These are phyloP conservation scores for Thereva unica DNA, from an alignment of 2,888 invertebrate species.

Conservation along the genomic window DNA sequence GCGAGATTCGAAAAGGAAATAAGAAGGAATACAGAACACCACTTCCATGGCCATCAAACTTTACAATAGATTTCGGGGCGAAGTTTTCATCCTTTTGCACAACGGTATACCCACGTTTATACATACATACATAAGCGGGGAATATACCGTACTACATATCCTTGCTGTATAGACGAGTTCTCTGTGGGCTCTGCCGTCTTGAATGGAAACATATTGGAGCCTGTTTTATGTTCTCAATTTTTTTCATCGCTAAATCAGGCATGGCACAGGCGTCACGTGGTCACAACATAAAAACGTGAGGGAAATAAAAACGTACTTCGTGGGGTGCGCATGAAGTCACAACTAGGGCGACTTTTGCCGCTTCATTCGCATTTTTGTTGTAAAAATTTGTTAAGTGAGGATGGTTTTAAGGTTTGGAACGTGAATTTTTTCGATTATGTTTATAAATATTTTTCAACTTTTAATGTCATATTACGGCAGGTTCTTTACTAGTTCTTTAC, in stretches of 20 bases:
- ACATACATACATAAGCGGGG: slow-evolving; percentile 8
- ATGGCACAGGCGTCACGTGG: slow-evolving; percentile 56
- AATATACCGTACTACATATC: slow-evolving; percentile 10
- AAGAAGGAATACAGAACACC: slow-evolving; percentile 36
- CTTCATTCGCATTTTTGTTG: background rate
- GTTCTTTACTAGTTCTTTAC: too few relatives aligned
- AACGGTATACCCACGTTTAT: slow-evolving; percentile 10
- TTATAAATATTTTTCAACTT: too few relatives aligned
- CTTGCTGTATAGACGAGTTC: background rate
- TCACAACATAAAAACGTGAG: slow-evolving; percentile 59
- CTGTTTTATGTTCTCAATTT: slow-evolving; percentile 42
- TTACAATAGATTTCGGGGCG: slow-evolving; percentile 26
- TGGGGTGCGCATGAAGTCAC: slow-evolving; percentile 20
- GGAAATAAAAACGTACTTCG: slow-evolving; percentile 46
- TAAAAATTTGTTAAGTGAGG: background rate
- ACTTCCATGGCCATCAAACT: slow-evolving; percentile 38
- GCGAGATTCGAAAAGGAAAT: slow-evolving; percentile 37
- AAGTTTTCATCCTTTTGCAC: slow-evolving; percentile 1
- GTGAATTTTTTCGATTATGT: background rate
- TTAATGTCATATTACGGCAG: too few relatives aligned
- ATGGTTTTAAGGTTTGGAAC: background rate
- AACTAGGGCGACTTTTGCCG: slow-evolving; percentile 11
- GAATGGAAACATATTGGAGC: slow-evolving; percentile 43
- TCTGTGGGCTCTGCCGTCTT: slow-evolving; percentile 24
- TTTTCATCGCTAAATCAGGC: slow-evolving; percentile 43